Evolutionary conservation across 2,888 invertebrate species (phyloP).

Genomic region (Habrosyne pyritoides): DNA sequence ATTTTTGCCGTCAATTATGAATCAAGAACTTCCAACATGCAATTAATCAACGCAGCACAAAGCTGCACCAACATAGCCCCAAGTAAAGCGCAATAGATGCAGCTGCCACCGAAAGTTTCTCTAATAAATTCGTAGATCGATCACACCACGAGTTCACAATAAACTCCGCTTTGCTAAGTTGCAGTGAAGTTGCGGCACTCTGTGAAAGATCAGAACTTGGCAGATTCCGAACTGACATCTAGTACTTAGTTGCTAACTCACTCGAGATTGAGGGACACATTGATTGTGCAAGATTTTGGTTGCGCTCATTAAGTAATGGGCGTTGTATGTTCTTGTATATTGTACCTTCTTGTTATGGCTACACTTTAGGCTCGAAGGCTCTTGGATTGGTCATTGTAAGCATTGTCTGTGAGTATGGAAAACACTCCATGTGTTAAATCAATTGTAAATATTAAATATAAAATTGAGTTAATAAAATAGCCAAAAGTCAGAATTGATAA

Average conservation of each 20-base stretch:
- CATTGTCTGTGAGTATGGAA: too few species aligned
- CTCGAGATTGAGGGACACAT: not conserved
- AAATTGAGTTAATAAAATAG: too few species aligned
- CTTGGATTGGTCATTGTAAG: too few species aligned
- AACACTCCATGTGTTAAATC: too few species aligned
- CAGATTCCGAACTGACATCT: not conserved
- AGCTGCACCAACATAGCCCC: not conserved
- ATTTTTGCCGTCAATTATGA: not conserved
- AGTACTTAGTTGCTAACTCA: not conserved
- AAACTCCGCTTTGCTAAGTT: not conserved
- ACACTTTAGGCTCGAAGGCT: too few species aligned
- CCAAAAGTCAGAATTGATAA: too few species aligned
- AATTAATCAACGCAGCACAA: not conserved
- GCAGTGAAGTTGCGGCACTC: not conserved
- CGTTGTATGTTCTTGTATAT: too few species aligned
- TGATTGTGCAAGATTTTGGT: not conserved
- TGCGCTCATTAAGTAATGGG: not conserved
- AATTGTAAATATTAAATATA: too few species aligned
- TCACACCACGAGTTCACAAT: not conserved
- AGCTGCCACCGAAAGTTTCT: not conserved
- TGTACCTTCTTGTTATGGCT: too few species aligned
- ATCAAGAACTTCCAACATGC: not conserved
- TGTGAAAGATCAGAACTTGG: not conserved
- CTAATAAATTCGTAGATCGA: not conserved
- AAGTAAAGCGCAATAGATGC: not conserved